phyloP scores from a whole-genome alignment of 2,113 vertebrate species.

The Noctilio leporinus region DNA sequence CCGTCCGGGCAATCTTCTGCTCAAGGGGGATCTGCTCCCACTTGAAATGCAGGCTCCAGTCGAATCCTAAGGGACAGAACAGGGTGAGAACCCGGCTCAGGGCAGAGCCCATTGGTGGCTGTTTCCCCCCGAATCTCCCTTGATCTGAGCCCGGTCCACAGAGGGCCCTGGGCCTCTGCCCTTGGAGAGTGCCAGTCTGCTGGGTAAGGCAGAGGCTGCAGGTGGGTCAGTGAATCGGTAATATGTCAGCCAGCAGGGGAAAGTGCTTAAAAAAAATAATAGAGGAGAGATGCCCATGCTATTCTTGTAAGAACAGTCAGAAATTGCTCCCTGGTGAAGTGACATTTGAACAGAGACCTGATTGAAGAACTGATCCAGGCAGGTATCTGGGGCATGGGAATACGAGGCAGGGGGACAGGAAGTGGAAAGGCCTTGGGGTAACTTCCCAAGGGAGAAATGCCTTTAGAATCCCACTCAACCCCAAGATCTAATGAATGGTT shows the following conservation, averaged over 20 bases:
- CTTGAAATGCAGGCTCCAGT: constrained; percentile 99
- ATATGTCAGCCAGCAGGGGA: not conserved
- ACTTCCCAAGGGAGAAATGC: not conserved
- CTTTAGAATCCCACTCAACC: not conserved
- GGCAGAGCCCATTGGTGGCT: not conserved
- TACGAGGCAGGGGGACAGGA: not conserved
- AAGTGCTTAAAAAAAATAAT: not conserved
- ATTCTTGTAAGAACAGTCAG: not conserved
- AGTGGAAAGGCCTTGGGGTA: not conserved
- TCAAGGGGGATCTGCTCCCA: constrained; percentile 99
- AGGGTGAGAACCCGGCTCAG: not conserved
- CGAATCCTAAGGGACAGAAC: constrained; percentile 86
- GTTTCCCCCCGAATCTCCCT: not conserved
- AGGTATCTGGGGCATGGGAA: not conserved
- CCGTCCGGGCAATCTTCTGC: constrained; percentile 95
- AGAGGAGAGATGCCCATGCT: not conserved
- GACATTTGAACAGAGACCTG: not conserved
- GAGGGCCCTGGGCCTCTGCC: not conserved
- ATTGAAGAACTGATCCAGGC: not conserved
- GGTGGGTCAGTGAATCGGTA: not conserved
- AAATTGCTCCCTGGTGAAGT: not conserved
- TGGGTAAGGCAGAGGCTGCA: not conserved
- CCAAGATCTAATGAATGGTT: not conserved
- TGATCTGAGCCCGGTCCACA: not conserved
- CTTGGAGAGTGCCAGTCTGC: not conserved